These are phyloP conservation scores for Portevinia maculata DNA, from an alignment of 2,888 invertebrate genomes.

Conservation along the genomic window DNA sequence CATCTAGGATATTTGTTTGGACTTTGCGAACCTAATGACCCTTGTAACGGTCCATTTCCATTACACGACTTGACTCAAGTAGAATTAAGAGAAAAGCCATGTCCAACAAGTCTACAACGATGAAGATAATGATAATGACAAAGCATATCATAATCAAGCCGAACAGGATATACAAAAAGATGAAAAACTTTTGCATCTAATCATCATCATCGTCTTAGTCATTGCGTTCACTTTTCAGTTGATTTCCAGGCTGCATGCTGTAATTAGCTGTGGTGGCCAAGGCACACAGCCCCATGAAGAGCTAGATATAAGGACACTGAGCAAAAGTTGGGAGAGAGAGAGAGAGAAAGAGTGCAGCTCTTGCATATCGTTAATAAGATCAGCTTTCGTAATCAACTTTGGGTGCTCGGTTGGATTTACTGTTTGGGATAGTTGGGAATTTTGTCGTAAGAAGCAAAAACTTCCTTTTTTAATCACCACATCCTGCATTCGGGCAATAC, in stretches of 20 bases:
- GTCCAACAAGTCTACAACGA: constrained; percentile 72
- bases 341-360: constrained; percentile 16
- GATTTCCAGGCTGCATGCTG: constrained; percentile 61
- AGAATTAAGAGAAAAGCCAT: constrained; percentile 19
- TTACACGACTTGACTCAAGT: neutral
- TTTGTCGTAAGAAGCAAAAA: constrained; percentile 20
- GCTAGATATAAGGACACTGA: no score
- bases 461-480: constrained; percentile 34
- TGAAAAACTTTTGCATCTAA: constrained; percentile 63
- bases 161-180: constrained; percentile 60
- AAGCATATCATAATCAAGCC: constrained; percentile 61
- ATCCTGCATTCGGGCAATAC: constrained; percentile 47
- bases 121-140: constrained; percentile 68
- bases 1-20: constrained; percentile 17
- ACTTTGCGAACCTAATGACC: constrained; percentile 64
- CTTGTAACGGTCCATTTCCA: constrained; percentile 39
- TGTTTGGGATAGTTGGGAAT: constrained; percentile 38
- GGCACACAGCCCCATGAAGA: constrained; percentile 11
- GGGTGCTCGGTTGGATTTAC: constrained; percentile 52
- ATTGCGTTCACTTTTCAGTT: constrained; percentile 57
- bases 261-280: constrained; percentile 65
- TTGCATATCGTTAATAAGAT: constrained; percentile 69
- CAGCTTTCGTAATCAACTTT: constrained; percentile 67
- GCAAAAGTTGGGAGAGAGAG: neutral
- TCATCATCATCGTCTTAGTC: constrained; percentile 50